phyloP scores from a whole-genome alignment of 2,113 vertebrate genomes.

The Cacatua alba region DNA sequence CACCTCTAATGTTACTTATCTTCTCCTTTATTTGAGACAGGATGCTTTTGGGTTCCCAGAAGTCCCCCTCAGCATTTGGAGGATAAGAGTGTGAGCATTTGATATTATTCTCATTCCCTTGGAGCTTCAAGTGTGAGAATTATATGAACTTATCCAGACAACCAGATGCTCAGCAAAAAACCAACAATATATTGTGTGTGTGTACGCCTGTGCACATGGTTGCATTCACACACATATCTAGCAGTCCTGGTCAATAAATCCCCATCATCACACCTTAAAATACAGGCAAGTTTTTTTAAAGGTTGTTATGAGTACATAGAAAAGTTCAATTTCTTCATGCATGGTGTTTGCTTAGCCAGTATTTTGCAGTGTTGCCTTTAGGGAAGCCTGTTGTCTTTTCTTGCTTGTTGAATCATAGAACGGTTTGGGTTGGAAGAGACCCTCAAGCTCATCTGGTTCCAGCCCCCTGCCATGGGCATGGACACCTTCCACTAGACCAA shows the following conservation, averaged over 20 bases:
- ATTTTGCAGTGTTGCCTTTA: neutral
- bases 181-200: neutral
- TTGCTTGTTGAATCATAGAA: neutral
- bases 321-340: neutral
- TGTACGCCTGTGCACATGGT: accelerated
- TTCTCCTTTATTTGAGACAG: neutral
- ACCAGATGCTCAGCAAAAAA: constrained; percentile 50
- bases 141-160: constrained; percentile 52
- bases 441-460: neutral
- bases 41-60: neutral
- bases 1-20: neutral
- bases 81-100: constrained; percentile 35
- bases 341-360: neutral
- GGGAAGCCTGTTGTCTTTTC: neutral
- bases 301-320: neutral
- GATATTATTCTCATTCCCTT: constrained; percentile 48
- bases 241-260: neutral
- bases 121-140: constrained; percentile 38
- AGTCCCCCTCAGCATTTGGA: constrained; percentile 23
- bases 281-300: neutral
- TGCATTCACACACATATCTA: neutral
- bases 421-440: neutral
- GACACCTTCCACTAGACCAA: neutral
- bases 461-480: neutral
- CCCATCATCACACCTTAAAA: neutral